Conservation (phyloP, 2,797 vertebrate genomes). For the Aplochiton taeniatus region DNA sequence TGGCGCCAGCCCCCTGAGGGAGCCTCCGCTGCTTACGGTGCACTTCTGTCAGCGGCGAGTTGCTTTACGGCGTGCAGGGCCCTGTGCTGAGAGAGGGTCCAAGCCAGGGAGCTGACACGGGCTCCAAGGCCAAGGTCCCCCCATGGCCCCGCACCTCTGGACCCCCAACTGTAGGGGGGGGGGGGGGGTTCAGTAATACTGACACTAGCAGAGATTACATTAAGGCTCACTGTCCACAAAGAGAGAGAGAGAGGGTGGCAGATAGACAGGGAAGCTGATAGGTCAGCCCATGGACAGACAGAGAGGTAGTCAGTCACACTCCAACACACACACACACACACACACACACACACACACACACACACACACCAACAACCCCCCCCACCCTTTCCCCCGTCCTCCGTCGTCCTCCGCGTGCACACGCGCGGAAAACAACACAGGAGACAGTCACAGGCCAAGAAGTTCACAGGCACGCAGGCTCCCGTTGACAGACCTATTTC, state of each 20-base stretch:
- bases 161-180: too few relatives aligned
- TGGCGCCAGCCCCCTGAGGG: slow-evolving; percentile 69
- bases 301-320: slow-evolving; percentile 4
- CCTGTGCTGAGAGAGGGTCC: too few relatives aligned
- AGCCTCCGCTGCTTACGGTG: slow-evolving; percentile 71
- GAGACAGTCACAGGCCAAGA: too few relatives aligned
- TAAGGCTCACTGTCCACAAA: slow-evolving; percentile 4
- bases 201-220: slow-evolving; percentile 43
- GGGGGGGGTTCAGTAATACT: slow-evolving; percentile 22
- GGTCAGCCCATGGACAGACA: background rate
- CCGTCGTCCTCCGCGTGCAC: too few relatives aligned
- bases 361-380: slow-evolving; percentile 26
- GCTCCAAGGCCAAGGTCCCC: too few relatives aligned
- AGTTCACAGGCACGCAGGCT: too few relatives aligned
- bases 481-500: too few relatives aligned
- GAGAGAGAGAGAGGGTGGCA: slow-evolving; percentile 26
- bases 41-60: slow-evolving; percentile 74
- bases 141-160: too few relatives aligned
- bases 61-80: slow-evolving; percentile 17
- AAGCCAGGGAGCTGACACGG: too few relatives aligned
- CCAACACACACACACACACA: background rate
- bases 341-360: slow-evolving; percentile 25
- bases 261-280: background rate
- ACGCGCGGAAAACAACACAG: background rate
- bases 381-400: too few relatives aligned